A percentile compares a stretch with the other conserved stretches of the same genome.
Conservation (phyloP, 1,140 invertebrate genomes). For the Portunus trituberculatus region DNA sequence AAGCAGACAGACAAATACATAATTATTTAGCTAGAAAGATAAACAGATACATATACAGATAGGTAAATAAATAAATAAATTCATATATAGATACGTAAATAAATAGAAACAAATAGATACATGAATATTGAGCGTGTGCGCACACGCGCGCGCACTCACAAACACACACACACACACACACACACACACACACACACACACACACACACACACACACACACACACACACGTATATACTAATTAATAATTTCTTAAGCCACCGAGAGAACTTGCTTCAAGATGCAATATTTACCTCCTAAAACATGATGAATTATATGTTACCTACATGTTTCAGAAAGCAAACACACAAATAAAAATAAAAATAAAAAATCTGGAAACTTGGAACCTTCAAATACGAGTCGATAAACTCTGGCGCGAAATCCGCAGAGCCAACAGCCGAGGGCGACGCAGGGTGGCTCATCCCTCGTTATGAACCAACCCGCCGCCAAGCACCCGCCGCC, state of each 20-base stretch:
- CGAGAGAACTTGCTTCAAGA: neutral
- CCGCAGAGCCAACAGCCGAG: neutral
- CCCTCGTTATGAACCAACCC: neutral
- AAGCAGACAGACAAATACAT: neutral
- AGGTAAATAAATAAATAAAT: neutral
- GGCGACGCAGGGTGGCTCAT: neutral
- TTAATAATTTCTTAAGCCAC: neutral
- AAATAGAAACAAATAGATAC: constrained; percentile 29
- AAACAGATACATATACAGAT: neutral
- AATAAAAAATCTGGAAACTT: neutral
- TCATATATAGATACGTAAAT: neutral
- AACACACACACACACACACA: constrained; percentile 31
- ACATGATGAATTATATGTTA: constrained; percentile 24
- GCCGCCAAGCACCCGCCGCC: neutral
- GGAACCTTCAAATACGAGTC: neutral
- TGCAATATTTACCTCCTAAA: constrained; percentile 7
- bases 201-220: constrained; percentile 38
- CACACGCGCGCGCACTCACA: neutral
- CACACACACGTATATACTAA: neutral
- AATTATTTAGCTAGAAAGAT: neutral
- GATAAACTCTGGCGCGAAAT: constrained; percentile 12
- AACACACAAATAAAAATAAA: neutral
- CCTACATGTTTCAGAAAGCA: neutral
- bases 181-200: constrained; percentile 33
- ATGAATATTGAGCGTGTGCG: neutral